Percentiles rank a stretch among this genome's conserved stretches.
Evolutionary conservation across 2,888 invertebrate species (phyloP).

Genomic region (Hemistola chrysoprasaria): DNA sequence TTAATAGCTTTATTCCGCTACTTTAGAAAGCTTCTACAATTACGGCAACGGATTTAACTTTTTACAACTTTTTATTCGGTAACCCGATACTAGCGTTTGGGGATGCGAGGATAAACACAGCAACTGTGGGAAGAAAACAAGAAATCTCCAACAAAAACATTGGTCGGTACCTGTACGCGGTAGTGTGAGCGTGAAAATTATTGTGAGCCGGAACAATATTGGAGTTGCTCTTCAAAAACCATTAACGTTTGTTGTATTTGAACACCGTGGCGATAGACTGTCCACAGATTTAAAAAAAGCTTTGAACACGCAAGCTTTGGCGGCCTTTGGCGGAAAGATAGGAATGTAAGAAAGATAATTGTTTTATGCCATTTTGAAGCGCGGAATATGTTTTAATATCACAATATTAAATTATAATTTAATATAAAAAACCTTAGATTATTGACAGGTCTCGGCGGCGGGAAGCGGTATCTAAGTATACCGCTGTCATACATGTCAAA

Average conservation of each 20-base stretch:
- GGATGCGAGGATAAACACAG: conserved; percentile 41
- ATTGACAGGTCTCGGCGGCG: too few species aligned
- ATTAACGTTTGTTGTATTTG: conserved; percentile 71
- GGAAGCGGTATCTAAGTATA: too few species aligned
- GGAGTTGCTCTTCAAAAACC: conserved; percentile 70
- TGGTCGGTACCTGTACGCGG: conserved; percentile 54
- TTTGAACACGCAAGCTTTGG: conserved; percentile 28
- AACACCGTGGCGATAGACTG: conserved; percentile 44
- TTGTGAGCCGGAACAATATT: conserved; percentile 78
- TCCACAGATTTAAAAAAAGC: conserved; percentile 46
- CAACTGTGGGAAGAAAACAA: conserved; percentile 53
- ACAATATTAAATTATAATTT: too few species aligned
- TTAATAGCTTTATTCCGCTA: conserved; percentile 8
- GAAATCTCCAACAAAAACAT: conserved; percentile 62
- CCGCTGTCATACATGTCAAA: too few species aligned
- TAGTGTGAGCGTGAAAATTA: conserved; percentile 75
- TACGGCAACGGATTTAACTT: conserved; percentile 9
- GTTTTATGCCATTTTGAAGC: too few species aligned
- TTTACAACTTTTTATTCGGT: conserved; percentile 30
- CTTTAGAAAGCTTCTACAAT: conserved; percentile 9
- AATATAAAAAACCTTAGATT: too few species aligned
- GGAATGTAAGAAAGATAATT: not conserved
- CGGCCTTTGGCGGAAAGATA: conserved; percentile 23
- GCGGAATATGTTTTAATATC: too few species aligned
- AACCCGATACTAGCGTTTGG: conserved; percentile 38